Conservation (phyloP, 2,113 vertebrate species). For the Pao palembangensis region DNA sequence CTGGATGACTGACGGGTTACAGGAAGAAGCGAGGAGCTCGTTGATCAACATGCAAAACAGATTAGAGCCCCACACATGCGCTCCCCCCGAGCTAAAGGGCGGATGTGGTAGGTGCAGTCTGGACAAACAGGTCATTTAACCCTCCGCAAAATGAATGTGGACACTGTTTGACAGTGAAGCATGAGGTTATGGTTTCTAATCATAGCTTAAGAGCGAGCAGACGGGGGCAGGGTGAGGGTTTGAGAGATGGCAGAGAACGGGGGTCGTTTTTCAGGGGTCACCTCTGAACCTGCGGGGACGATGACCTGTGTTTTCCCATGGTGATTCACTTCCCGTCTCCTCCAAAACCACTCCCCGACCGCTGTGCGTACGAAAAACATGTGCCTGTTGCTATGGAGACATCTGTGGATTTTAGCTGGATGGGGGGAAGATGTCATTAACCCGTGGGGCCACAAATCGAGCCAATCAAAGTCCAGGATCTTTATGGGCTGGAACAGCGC, state of each 20-base stretch:
- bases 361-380: conserved; percentile 38
- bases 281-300: conserved; percentile 41
- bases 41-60: conserved; percentile 42
- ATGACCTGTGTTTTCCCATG: conserved; percentile 47
- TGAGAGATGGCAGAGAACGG: conserved; percentile 23
- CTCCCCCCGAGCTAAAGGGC: conserved; percentile 14
- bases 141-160: conserved; percentile 49
- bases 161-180: conserved; percentile 60
- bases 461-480: conserved; percentile 18
- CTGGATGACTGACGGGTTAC: conserved; percentile 59
- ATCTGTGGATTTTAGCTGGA: not conserved
- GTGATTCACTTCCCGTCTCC: conserved; percentile 57
- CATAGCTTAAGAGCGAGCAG: conserved; percentile 46
- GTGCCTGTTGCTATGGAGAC: conserved; percentile 49
- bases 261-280: conserved; percentile 39
- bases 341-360: conserved; percentile 8
- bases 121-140: conserved; percentile 51
- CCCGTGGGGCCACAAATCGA: conserved; percentile 29
- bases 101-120: conserved; percentile 11
- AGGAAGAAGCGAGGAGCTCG: conserved; percentile 37
- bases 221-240: conserved; percentile 12
- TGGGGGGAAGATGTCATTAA: conserved; percentile 41
- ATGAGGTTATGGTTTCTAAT: conserved; percentile 74
- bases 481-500: conserved; percentile 1
- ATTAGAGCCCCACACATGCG: conserved; percentile 30